phyloP scores from a whole-genome alignment of 2,888 invertebrate species.

The Nebria salina region DNA sequence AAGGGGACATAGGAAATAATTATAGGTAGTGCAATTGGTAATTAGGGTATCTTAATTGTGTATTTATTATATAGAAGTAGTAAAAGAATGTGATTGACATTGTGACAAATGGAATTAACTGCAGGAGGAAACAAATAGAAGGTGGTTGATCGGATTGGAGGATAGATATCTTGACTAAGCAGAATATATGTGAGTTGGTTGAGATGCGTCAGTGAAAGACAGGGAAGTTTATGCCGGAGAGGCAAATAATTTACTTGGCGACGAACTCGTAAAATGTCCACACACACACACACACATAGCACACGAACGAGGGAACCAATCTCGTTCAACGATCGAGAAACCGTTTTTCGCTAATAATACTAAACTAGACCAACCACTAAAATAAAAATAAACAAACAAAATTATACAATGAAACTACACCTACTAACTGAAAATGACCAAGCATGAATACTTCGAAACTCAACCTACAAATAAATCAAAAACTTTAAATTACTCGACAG shows the following conservation, averaged over 20 bases:
- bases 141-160: slow-evolving; percentile 7
- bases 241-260: slow-evolving; percentile 54
- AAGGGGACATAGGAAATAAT: no score
- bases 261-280: slow-evolving; percentile 55
- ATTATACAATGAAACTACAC: not conserved
- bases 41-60: no score
- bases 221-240: slow-evolving; percentile 49
- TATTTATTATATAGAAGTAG: no score
- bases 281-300: not conserved
- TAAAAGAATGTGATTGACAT: not conserved
- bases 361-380: slow-evolving; percentile 11
- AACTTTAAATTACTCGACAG: no score
- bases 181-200: slow-evolving; percentile 45
- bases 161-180: slow-evolving; percentile 1
- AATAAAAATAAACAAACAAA: slow-evolving; percentile 31
- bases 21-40: no score
- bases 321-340: slow-evolving; percentile 17
- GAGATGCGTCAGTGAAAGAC: slow-evolving; percentile 49
- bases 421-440: not conserved
- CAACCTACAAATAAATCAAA: not conserved
- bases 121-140: not conserved
- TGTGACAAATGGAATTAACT: not conserved
- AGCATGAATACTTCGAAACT: not conserved
- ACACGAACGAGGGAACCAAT: slow-evolving; percentile 12
- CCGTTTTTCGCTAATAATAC: slow-evolving; percentile 45